phyloP scores from a whole-genome alignment of 2,797 vertebrate species.

The Peromyscus eremicus region DNA sequence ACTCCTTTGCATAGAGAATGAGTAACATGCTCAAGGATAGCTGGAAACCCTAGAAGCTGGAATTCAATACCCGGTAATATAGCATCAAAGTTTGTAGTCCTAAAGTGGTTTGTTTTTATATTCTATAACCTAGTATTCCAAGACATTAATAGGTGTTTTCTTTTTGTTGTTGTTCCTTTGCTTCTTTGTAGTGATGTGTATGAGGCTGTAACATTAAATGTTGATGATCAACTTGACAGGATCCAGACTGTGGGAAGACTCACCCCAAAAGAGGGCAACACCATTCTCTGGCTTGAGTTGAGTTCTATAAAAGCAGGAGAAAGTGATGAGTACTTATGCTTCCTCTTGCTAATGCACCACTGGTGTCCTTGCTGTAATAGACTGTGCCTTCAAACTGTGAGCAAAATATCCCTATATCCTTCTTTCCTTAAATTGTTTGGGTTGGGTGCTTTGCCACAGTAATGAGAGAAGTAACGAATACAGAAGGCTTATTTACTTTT shows the following conservation, averaged over 20 bases:
- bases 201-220: not conserved
- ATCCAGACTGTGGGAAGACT: not conserved
- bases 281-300: not conserved
- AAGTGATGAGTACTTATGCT: not conserved
- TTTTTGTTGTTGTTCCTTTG: not conserved
- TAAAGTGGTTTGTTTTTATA: not conserved
- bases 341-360: no score
- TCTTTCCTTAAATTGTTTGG: not conserved
- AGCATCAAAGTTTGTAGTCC: not conserved
- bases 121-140: not conserved
- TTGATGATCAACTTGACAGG: not conserved
- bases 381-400: not conserved
- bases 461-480: not conserved
- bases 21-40: constrained; percentile 29
- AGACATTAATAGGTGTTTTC: not conserved
- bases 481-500: not conserved
- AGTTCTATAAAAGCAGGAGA: not conserved
- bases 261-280: not conserved
- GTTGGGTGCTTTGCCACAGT: not conserved
- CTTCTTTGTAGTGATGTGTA: not conserved
- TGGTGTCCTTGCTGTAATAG: not conserved
- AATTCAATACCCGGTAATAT: constrained; percentile 6
- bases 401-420: not conserved
- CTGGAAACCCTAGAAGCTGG: constrained; percentile 5
- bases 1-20: not conserved